Percentiles rank a stretch among this genome's conserved stretches.
Evolutionary conservation across 2,888 invertebrate genomes (phyloP).

Genomic region (Eilema caniola): DNA sequence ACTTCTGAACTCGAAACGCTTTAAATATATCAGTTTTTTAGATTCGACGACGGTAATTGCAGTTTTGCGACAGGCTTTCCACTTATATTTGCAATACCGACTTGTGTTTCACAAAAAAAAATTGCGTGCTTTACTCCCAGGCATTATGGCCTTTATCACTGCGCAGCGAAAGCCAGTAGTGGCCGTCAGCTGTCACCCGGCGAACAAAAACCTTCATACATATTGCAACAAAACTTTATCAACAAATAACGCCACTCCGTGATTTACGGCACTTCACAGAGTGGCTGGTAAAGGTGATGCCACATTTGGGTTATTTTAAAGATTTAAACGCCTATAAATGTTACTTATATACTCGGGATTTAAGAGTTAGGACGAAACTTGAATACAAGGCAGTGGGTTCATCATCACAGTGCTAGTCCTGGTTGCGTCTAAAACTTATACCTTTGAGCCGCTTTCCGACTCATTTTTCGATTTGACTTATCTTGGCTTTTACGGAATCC

Average conservation of each 20-base stretch:
- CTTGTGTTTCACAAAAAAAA: neutral
- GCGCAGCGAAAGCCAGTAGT: neutral
- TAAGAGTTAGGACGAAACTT: too few relatives aligned
- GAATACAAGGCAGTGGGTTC: too few relatives aligned
- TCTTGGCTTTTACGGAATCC: too few relatives aligned
- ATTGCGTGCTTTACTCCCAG: neutral
- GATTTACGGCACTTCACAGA: slow-evolving; percentile 56
- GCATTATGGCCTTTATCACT: slow-evolving; percentile 6
- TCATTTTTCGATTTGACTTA: too few relatives aligned
- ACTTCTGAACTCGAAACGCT: neutral
- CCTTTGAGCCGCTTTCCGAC: too few relatives aligned
- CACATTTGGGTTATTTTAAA: slow-evolving; percentile 6
- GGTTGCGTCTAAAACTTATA: too few relatives aligned
- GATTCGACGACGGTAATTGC: too few relatives aligned
- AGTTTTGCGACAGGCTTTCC: neutral
- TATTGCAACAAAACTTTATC: slow-evolving; percentile 55
- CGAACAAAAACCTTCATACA: slow-evolving; percentile 45
- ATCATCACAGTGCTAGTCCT: too few relatives aligned
- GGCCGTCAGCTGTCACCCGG: slow-evolving; percentile 21
- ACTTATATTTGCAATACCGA: neutral
- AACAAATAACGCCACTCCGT: slow-evolving; percentile 57
- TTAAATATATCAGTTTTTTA: neutral
- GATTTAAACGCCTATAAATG: too few relatives aligned
- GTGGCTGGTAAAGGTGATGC: slow-evolving; percentile 36
- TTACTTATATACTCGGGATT: too few relatives aligned